A percentile compares a stretch with the other conserved stretches of the same genome.
These are phyloP conservation scores for Dysdera silvatica DNA, from an alignment of 1,140 invertebrate genomes.

Conservation along the genomic window DNA sequence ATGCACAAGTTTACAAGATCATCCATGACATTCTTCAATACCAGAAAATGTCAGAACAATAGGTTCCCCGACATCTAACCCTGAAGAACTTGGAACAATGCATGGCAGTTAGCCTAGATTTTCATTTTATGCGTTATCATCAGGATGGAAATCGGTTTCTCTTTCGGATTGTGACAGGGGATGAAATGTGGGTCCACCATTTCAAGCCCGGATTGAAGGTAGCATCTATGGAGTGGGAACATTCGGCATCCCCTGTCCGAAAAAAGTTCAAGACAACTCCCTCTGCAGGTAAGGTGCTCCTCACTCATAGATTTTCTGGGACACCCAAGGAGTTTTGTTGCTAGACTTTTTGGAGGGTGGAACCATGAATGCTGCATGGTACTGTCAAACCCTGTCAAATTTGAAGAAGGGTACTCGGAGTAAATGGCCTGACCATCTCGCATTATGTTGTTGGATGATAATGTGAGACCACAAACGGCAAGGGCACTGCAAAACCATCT, in stretches of 20 bases:
- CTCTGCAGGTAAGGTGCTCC: neutral
- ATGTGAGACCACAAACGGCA: neutral
- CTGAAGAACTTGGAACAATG: neutral
- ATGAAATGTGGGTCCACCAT: conserved; percentile 30
- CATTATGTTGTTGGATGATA: neutral
- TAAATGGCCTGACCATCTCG: neutral
- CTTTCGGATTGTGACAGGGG: conserved; percentile 27
- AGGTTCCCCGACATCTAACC: neutral
- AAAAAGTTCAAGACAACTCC: neutral
- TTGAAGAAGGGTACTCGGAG: neutral
- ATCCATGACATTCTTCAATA: neutral
- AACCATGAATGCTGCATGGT: neutral
- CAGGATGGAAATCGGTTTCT: conserved; percentile 27
- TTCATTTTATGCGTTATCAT: neutral
- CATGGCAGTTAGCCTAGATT: neutral
- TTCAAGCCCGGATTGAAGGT: neutral
- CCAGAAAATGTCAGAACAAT: neutral
- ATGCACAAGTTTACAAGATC: neutral
- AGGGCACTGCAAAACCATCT: neutral
- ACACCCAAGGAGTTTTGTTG: neutral
- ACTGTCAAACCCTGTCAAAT: neutral
- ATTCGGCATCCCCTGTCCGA: neutral
- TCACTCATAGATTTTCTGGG: neutral
- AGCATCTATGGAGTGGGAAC: neutral
- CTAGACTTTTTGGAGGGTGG: too few relatives aligned